Evolutionary conservation across 53 echinoderm and acorn worm genomes (phyloP).

Genomic region (Echinarachnius parma): DNA sequence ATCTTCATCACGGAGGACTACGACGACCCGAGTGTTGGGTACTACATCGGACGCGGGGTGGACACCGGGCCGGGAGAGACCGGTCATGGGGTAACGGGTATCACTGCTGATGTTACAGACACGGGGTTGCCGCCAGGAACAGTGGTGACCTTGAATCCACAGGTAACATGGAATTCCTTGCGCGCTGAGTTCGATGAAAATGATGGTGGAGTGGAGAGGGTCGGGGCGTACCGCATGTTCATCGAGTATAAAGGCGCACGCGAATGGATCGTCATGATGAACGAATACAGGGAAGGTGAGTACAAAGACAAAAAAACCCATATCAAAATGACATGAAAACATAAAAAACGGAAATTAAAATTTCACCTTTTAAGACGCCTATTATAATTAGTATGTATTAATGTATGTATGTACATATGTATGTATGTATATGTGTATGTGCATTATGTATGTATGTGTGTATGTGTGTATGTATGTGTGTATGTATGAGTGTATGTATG

Average conservation of each 20-base stretch:
- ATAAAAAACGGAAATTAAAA: no score
- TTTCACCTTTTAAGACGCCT: no score
- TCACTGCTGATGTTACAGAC: background rate
- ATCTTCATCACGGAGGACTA: conserved; percentile 5
- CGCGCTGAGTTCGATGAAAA: background rate
- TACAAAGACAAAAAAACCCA: no score
- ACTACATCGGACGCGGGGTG: conserved; percentile 34
- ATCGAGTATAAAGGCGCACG: conserved; percentile 8
- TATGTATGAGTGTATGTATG: no score
- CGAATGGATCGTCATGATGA: conserved; percentile 10
- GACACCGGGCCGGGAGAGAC: conserved; percentile 37
- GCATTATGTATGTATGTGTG: no score
- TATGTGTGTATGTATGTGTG: no score
- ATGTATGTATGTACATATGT: no score
- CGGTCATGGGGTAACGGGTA: conserved; percentile 28
- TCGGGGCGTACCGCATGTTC: conserved; percentile 15
- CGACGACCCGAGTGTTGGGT: background rate
- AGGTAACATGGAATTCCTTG: background rate
- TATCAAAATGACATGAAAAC: no score
- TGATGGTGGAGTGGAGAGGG: background rate
- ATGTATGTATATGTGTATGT: no score
- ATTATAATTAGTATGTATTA: no score
- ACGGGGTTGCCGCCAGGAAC: conserved; percentile 24
- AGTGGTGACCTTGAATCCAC: no score
- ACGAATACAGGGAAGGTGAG: conserved; percentile 29